A percentile compares a stretch with the other conserved stretches of the same genome.
Conservation (phyloP, 2,797 vertebrate species). For the Sebastes iracundus region DNA sequence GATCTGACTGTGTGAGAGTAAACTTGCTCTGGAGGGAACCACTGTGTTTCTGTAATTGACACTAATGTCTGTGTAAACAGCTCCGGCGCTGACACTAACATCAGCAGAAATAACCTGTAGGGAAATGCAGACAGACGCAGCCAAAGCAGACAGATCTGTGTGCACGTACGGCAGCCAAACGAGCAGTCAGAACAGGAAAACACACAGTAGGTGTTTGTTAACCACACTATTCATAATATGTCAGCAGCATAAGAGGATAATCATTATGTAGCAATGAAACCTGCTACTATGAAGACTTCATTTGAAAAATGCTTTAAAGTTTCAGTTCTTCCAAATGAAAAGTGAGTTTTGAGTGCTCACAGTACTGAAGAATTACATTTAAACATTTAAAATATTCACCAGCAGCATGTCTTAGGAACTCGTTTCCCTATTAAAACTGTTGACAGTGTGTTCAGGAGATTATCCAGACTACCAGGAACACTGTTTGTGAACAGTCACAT, state of each 20-base stretch:
- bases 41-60: conserved; percentile 66
- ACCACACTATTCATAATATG: not conserved
- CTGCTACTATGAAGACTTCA: not conserved
- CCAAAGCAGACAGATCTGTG: conserved; percentile 1
- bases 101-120: conserved; percentile 54
- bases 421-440: too few relatives aligned
- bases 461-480: too few relatives aligned
- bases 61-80: conserved; percentile 76
- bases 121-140: not conserved
- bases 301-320: not conserved
- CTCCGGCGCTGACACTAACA: conserved; percentile 46
- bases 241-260: conserved; percentile 14
- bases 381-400: too few relatives aligned
- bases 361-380: too few relatives aligned
- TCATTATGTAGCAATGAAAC: not conserved
- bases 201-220: conserved; percentile 1
- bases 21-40: conserved; percentile 29
- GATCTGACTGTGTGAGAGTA: conserved; percentile 34
- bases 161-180: not conserved
- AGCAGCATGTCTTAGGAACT: too few relatives aligned
- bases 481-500: too few relatives aligned
- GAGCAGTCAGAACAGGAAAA: not conserved
- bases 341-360: too few relatives aligned
- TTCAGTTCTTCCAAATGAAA: not conserved
- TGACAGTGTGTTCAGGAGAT: too few relatives aligned